A percentile compares a stretch with the other conserved stretches of the same genome.
Conservation (phyloP, 2,113 vertebrate species). For the Rhagologus leucostigma region DNA sequence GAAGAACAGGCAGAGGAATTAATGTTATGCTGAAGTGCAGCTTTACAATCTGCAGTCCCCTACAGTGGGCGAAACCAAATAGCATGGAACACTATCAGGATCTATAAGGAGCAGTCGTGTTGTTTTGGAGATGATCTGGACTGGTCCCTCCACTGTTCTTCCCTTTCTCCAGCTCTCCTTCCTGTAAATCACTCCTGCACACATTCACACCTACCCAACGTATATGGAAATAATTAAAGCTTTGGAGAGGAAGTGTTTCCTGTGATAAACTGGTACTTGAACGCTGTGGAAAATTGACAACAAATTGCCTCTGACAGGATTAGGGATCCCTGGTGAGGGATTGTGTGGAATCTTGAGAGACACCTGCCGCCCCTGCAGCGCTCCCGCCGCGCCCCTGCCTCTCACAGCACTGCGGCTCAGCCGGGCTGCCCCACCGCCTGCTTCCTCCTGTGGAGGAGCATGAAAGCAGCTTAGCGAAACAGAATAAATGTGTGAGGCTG, state of each 20-base stretch:
- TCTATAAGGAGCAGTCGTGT: not conserved
- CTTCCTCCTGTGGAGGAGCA: not conserved
- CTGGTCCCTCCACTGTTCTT: not conserved
- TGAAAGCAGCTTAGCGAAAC: not conserved
- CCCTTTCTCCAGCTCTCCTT: not conserved
- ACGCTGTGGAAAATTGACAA: not conserved
- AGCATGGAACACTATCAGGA: not conserved
- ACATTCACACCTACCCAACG: not conserved
- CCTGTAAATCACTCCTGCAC: not conserved
- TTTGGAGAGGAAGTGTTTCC: constrained; percentile 10
- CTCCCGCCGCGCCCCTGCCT: accelerated
- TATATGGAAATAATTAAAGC: not conserved
- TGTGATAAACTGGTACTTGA: not conserved
- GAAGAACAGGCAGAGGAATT: not conserved
- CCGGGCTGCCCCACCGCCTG: not conserved
- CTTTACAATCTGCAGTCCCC: not conserved
- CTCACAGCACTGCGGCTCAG: accelerated
- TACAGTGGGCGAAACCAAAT: not conserved
- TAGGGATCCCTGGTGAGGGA: not conserved
- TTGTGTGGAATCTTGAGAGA: not conserved
- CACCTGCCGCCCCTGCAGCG: accelerated
- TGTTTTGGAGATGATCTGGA: not conserved
- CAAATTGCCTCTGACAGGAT: constrained; percentile 12
- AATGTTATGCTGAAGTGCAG: not conserved
- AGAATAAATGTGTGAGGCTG: not conserved